Base-by-base conservation (phyloP, 2,888 invertebrate genomes). In the Lumbricus terrestris region DNA sequence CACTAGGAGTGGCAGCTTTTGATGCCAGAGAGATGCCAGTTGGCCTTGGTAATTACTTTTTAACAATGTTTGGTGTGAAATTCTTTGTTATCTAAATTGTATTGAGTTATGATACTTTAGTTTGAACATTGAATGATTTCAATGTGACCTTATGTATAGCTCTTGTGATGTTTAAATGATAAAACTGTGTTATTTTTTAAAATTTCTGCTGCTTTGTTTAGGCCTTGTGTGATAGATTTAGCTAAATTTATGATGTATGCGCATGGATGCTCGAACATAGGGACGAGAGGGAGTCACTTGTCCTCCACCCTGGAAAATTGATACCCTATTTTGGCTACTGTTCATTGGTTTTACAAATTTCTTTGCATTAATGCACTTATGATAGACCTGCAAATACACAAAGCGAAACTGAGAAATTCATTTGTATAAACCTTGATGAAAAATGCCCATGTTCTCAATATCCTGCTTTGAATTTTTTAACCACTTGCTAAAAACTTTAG, bases 1-100 rank as follows among this genome's bases (percentile, higher is more conserved):
- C 38, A 37, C 6, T 82, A 18, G 90, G 90, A 35, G 34, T 83
- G n/a, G 6, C 90, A 33, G 40, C 29, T n/a, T 90, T 90, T 83
- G 90, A 90, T 34, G 33, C 38, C 15, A 82, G 90, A 37, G 85
- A 85, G 35, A 37, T 85, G 34, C 85, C 34, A 34, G 37, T 35
- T 85, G 85, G 35, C 37, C 85, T 35, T 35, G 85, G 85, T 85
- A 85, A 85, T 37, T 34, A 85, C 69, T 69, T 69, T 29, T n/a
- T 69, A 69, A 69, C n/a, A 69, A n/a, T 69, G 29, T 69, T 18
- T 47, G 23, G 47, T 69, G 29, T 69, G 69, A 69, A 69, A n/a
- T 69, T n/a, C 69, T 69, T 69, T n/a, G 1, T n/a, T 69, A n/a
- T 29, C 69, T 69, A 69, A 69, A 69, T n/a, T 69, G 29, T 47